Evolutionary conservation across 1,140 invertebrate species (phyloP), one percentile per base, ranked within the genome.

Genomic region (Pogonus chalceus): DNA sequence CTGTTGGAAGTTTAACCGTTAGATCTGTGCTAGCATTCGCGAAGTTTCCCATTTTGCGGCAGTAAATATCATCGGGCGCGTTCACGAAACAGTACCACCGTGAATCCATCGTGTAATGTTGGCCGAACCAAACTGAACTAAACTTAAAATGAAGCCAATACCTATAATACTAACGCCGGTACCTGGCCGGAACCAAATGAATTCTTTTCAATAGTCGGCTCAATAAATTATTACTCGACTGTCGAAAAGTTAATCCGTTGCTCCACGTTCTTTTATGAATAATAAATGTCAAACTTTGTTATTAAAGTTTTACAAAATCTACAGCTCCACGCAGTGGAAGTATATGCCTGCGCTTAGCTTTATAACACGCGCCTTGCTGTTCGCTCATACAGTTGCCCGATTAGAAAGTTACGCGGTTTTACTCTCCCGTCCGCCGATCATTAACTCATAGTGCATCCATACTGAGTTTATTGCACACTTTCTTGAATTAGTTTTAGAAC

Each of bases 221-320:
- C 18, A 18, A 43, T 43, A 43, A 12, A 43, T 43, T 43, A 12
- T 43, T 12, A 12, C 37, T 18, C 9, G 37, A 43, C 37, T 43
- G 37, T 43, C 37, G 37, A 43, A 43, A 43, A 43, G 37, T 43
- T 43, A 43, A 43, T 43, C 37, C 37, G 18, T 18, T 43, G 9
- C 37, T 43, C 37, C 18, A 18, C 4, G 37, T 43, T 43, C 26
- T 43, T 43, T 43, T 43, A 43, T 43, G 37, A 43, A 43, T 43
- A 43, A 43, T 43, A 43, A 43, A 43, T 43, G 37, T 43, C 37
- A 43, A 43, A 43, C 37, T 43, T 43, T 43, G 37, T 43, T 43
- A 43, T 43, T 43, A 43, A 43, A 43, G 37, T 43, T 43, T 43
- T 43, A 43, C 9, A 43, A 43, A 43, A 43, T 43, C 37, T 43